phyloP scores from a whole-genome alignment of 2,888 invertebrate species.

The Standfussiana lucernea region DNA sequence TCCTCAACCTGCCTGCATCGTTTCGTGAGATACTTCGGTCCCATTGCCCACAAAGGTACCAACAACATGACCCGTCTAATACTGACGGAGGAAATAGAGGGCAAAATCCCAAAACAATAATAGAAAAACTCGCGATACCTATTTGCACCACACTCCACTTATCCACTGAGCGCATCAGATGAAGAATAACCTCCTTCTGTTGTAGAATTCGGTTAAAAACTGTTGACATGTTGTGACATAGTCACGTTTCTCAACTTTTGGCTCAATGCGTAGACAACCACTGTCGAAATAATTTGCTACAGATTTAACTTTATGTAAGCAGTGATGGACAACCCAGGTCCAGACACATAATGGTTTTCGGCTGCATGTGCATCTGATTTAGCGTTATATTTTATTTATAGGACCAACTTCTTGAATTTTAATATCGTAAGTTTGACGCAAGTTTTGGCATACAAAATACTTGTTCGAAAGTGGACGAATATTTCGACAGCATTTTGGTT shows the following conservation, averaged over 20 bases:
- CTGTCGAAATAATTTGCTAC: neutral
- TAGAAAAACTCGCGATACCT: neutral
- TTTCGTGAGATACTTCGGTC: neutral
- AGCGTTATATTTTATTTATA: neutral
- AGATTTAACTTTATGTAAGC: neutral
- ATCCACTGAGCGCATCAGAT: neutral
- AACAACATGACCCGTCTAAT: neutral
- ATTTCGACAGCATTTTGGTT: constrained; percentile 22
- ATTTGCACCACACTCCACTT: neutral
- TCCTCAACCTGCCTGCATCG: neutral
- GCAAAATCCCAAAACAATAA: neutral
- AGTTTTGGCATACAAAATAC: constrained; percentile 33
- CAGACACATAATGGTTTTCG: neutral
- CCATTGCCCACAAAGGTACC: neutral
- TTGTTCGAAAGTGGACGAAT: constrained; percentile 39
- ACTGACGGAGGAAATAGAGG: neutral
- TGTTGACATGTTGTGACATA: neutral
- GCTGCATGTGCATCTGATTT: neutral
- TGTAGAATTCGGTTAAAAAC: neutral
- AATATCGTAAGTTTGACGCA: neutral
- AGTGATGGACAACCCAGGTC: neutral
- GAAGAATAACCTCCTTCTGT: neutral
- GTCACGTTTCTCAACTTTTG: neutral
- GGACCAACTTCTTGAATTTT: neutral
- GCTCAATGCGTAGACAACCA: neutral